Evolutionary conservation across 1,140 invertebrate genomes (phyloP), one percentile per base, ranked within the genome.

Genomic region (Oncopeltus fasciatus): DNA sequence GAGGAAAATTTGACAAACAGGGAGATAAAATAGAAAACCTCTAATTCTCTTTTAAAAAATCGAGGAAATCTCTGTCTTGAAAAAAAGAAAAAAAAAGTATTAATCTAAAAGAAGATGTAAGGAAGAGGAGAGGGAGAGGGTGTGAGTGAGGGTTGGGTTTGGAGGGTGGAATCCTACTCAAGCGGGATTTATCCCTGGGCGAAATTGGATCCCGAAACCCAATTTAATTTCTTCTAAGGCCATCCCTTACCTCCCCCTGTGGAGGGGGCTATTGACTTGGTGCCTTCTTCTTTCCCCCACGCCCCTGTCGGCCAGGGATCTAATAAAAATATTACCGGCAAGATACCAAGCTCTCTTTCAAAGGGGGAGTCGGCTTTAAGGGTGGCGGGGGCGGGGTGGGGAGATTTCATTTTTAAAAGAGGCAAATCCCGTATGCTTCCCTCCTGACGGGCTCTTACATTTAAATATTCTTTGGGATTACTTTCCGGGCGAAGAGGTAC

Each of bases 281-380:
- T 18, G 44, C 21, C 21, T 20, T 46, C 44, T 20, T 20, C 44
- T 46, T 20, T 46, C 44, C n/a, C n/a, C 44, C n/a, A 12, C 49
- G 14, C 24, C 21, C 49, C 49, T 24, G 9, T 4, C 4, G 49
- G 49, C 18, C 4, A 24, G 24, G 44, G 49, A 53, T 53, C 49
- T 53, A 53, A 53, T 53, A 53, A 53, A 53, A 53, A 53, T 53
- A 53, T 53, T 53, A 53, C 49, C 24, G 18, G 49, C n/a, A 16
- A 14, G 18, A 18, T 24, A 20, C 24, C 49, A 24, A 20, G n/a
- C 1, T 1, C 4, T 2, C 24, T 24, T 27, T 53, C 49, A 24
- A 38, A 38, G 31, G 49, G 20, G 24, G 14, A 24, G 21, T 53
- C 49, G 3, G 21, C 21, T 53, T 21, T 2, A 2, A 16, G 2